Evolutionary conservation across 2,113 vertebrate species (phyloP).

Genomic region (Hymenochirus boettgeri): DNA sequence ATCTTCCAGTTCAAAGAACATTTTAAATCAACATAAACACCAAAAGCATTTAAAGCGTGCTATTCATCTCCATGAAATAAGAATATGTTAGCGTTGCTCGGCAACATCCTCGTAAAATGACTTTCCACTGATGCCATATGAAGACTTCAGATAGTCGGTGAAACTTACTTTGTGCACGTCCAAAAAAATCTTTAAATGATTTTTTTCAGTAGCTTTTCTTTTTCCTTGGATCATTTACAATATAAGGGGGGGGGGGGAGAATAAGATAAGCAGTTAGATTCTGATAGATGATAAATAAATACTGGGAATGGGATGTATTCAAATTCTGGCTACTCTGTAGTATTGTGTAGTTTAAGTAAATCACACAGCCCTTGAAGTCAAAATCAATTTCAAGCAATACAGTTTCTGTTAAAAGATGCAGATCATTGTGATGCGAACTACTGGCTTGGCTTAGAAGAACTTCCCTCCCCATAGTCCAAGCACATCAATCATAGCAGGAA

Average conservation of each 20-base stretch:
- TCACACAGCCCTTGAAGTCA: slow-evolving; percentile 24
- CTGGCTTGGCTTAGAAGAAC: slow-evolving; percentile 13
- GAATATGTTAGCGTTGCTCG: slow-evolving; percentile 13
- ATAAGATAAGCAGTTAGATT: slow-evolving; percentile 20
- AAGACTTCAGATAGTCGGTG: slow-evolving; percentile 20
- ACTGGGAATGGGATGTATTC: slow-evolving; percentile 1
- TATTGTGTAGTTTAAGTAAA: slow-evolving; percentile 36
- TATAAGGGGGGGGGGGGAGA: slow-evolving; percentile 3
- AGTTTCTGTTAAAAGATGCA: not conserved
- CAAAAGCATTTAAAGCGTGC: not conserved
- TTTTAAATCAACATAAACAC: not conserved
- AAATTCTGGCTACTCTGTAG: slow-evolving; percentile 18
- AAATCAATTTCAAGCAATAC: slow-evolving; percentile 28
- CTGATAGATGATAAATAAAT: slow-evolving; percentile 30
- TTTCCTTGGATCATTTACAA: slow-evolving; percentile 17
- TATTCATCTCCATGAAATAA: slow-evolving; percentile 11
- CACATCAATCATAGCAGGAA: slow-evolving; percentile 5
- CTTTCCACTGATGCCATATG: not conserved
- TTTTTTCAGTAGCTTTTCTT: slow-evolving; percentile 3
- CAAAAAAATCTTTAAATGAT: slow-evolving; percentile 6
- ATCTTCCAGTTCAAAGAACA: not conserved
- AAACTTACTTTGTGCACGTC: slow-evolving; percentile 6
- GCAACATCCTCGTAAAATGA: slow-evolving; percentile 9
- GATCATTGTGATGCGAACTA: slow-evolving; percentile 24
- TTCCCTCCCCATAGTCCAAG: slow-evolving; percentile 1